Evolutionary conservation across 1,140 invertebrate species (phyloP), one percentile per base, ranked within the genome.

Genomic region (Portunus trituberculatus): DNA sequence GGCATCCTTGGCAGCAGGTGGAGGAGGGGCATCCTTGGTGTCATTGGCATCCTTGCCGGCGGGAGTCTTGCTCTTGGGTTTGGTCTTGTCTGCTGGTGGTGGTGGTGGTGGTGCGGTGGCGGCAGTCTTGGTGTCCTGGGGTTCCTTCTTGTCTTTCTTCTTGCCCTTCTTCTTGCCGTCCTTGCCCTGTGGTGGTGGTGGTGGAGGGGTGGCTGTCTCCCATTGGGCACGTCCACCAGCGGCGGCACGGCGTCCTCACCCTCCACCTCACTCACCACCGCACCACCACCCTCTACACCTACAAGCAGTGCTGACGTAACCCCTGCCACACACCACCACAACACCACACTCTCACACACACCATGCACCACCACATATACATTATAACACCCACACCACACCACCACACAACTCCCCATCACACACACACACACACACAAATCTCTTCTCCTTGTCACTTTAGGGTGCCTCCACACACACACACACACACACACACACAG

Each of bases 141-240:
- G 29, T 25, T 87, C 92, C 48, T 86, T 93, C 48, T 88, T 88
- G 0, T 45, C 83, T 28, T 29, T 20, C 20, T 87, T 52, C 67
- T 52, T 96, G 84, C 10, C 84, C 25, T 87, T 67, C 48, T 86
- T 93, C 48, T 88, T 88, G 12, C 39, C 45, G 10, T 87, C 45
- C 67, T 52, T 96, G 90, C 25, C 28, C 25, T 92, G 14, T 25
- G 67, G 67, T 8, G n/a, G 20, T 2, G 67, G 25, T 2, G n/a
- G 20, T 3, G 67, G n/a, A 0, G 67, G 20, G 6, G 67, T 2
- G 20, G 3, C 25, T 7, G n/a, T 7, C n/a, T 25, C 67, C 67
- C 67, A 20, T 76, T 76, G 67, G 67, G 67, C n/a, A 76, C n/a
- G 6, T 76, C 67, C 67, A 76, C 67, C 6, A 76, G 67, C n/a